These are phyloP conservation scores for Polyodon spathula DNA, from an alignment of 2,113 vertebrate species.

Conservation along the genomic window DNA sequence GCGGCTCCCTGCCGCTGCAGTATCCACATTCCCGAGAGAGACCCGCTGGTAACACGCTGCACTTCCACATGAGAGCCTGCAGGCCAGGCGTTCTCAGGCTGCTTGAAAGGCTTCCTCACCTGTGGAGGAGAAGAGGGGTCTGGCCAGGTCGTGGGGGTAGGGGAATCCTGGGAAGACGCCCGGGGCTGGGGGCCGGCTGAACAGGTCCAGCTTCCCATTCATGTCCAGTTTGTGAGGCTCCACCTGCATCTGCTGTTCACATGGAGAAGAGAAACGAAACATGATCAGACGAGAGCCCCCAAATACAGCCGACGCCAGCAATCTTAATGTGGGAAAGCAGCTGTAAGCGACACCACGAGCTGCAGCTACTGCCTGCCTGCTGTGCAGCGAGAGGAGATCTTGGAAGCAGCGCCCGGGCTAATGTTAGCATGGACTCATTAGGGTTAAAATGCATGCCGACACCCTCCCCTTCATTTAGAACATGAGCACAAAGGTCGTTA, in stretches of 20 bases:
- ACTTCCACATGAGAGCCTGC: too few species aligned
- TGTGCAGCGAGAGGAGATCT: too few species aligned
- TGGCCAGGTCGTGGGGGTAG: conserved; percentile 84
- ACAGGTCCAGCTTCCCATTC: conserved; percentile 88
- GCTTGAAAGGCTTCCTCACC: conserved; percentile 48
- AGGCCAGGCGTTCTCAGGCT: too few species aligned
- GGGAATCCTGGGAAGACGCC: conserved; percentile 87
- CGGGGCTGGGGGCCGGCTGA: conserved; percentile 80
- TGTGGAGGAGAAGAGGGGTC: conserved; percentile 83
- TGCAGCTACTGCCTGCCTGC: too few species aligned
- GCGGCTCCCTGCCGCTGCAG: too few species aligned
- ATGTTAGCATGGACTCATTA: too few species aligned
- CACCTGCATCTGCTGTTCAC: conserved; percentile 80
- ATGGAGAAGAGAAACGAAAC: not conserved
- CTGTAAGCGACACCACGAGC: too few species aligned
- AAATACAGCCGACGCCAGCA: not conserved
- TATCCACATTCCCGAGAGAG: too few species aligned
- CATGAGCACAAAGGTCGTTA: conserved; percentile 38
- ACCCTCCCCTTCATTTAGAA: not conserved
- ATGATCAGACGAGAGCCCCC: not conserved
- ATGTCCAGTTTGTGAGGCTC: conserved; percentile 94
- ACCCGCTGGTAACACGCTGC: too few species aligned
- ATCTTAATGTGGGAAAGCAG: not conserved
- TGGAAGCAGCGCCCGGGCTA: too few species aligned
- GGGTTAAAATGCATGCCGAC: not conserved